Evolutionary conservation across 2,888 invertebrate genomes (phyloP).

Genomic region (Euplagia quadripunctaria): DNA sequence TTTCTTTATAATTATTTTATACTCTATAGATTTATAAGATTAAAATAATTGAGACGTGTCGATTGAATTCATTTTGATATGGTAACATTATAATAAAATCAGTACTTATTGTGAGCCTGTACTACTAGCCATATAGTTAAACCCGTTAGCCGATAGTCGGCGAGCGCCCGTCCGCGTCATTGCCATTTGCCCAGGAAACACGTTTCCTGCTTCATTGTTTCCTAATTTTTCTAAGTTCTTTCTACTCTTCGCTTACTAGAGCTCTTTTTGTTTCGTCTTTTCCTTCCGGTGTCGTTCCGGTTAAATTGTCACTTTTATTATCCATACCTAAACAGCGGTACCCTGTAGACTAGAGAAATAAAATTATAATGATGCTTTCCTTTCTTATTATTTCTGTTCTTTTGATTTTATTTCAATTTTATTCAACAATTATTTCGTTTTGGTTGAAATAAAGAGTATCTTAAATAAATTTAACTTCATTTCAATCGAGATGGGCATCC

Average conservation of each 20-base stretch:
- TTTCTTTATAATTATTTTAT: neutral
- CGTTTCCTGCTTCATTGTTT: constrained; percentile 81
- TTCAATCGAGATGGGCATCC: neutral
- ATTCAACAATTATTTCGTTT: constrained; percentile 1
- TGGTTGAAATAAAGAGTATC: neutral
- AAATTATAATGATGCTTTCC: constrained; percentile 51
- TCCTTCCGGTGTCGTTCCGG: constrained; percentile 76
- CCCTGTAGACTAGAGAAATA: constrained; percentile 46
- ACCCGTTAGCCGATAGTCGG: constrained; percentile 43
- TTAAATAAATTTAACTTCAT: neutral
- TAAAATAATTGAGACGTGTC: neutral
- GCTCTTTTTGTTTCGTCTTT: constrained; percentile 75
- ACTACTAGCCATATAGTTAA: constrained; percentile 31
- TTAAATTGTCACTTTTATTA: constrained; percentile 81
- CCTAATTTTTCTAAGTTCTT: constrained; percentile 80
- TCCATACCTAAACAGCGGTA: constrained; percentile 60
- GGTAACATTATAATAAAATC: neutral
- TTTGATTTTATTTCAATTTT: constrained; percentile 2
- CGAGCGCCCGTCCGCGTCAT: constrained; percentile 50
- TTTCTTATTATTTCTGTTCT: constrained; percentile 13
- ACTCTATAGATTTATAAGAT: neutral
- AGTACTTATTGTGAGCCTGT: neutral
- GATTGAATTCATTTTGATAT: neutral
- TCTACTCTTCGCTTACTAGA: constrained; percentile 63
- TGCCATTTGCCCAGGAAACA: constrained; percentile 68